Evolutionary conservation across 1,140 invertebrate genomes (phyloP).

Genomic region (Tetramorium alpestre): DNA sequence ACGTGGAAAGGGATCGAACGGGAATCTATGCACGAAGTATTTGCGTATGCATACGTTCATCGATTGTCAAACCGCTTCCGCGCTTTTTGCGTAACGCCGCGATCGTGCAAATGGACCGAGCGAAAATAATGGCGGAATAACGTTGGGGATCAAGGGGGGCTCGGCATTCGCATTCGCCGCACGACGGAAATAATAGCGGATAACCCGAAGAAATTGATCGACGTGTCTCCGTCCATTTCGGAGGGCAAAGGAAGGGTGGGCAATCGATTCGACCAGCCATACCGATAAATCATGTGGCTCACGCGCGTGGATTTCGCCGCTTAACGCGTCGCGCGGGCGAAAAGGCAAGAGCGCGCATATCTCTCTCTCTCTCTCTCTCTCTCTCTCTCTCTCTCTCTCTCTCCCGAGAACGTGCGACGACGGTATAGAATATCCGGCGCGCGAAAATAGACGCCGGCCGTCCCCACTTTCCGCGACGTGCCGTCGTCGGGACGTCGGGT

Average conservation of each 20-base stretch:
- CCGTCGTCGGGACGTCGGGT: conserved; percentile 59
- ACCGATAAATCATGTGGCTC: conserved; percentile 12
- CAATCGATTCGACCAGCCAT: conserved; percentile 3
- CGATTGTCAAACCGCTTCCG: not conserved
- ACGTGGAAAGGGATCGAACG: not conserved
- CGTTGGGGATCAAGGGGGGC: not conserved
- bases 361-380: not conserved
- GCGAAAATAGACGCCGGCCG: conserved; percentile 82
- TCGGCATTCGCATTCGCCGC: not conserved
- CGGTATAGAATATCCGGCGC: conserved; percentile 82
- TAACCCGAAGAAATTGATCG: conserved; percentile 1
- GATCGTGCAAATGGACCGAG: not conserved
- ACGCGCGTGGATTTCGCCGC: conserved; percentile 38
- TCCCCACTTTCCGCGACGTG: conserved; percentile 72
- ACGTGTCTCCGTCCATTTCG: not conserved
- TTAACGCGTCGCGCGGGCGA: not conserved
- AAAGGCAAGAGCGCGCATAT: not conserved
- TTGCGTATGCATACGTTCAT: not conserved
- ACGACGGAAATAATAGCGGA: conserved; percentile 4
- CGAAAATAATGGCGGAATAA: conserved; percentile 23
- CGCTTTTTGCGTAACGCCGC: not conserved
- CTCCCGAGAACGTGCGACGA: not conserved
- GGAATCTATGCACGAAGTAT: not conserved
- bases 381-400: too few relatives aligned
- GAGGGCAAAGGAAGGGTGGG: too few relatives aligned